Conservation (phyloP, 1,140 invertebrate genomes). For the Drosophila insularis region DNA sequence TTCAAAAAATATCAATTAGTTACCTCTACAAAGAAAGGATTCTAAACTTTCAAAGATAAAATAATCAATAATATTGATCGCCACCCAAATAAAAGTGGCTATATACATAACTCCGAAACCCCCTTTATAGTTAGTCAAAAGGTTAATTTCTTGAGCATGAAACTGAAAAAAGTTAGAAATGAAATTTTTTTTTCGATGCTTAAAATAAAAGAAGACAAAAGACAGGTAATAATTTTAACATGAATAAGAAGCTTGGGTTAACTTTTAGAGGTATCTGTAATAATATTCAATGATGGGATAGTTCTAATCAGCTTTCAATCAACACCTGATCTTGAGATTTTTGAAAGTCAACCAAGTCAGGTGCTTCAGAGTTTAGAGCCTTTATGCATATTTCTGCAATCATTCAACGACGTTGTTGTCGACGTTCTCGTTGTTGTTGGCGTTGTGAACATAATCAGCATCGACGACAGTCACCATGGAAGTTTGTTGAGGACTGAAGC, state of each 20-base stretch:
- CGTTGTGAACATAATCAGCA: slow-evolving; percentile 14
- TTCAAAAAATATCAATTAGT: too few relatives aligned
- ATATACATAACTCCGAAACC: too few relatives aligned
- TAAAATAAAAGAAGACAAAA: neutral
- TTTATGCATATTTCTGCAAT: neutral
- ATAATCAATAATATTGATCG: too few relatives aligned
- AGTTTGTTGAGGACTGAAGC: slow-evolving; percentile 30
- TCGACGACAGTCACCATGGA: slow-evolving; percentile 8
- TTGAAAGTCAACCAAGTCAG: slow-evolving; percentile 49
- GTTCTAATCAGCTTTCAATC: neutral
- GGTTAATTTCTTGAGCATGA: neutral
- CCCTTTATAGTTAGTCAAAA: neutral
- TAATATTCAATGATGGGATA: neutral
- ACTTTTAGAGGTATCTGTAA: too few relatives aligned
- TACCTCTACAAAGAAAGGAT: too few relatives aligned
- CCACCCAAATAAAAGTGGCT: too few relatives aligned
- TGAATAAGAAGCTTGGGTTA: neutral
- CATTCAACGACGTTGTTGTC: neutral
- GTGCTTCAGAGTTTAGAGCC: slow-evolving; percentile 38
- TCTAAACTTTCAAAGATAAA: too few relatives aligned
- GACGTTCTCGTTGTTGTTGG: too few relatives aligned
- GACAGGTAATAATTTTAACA: neutral
- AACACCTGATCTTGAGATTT: slow-evolving; percentile 57
- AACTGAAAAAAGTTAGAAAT: neutral
- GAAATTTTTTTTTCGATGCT: neutral